Percentiles rank a stretch among this genome's conserved stretches.
phyloP scores from a whole-genome alignment of 2,113 vertebrate species.

The Gnathonemus longibarbis region DNA sequence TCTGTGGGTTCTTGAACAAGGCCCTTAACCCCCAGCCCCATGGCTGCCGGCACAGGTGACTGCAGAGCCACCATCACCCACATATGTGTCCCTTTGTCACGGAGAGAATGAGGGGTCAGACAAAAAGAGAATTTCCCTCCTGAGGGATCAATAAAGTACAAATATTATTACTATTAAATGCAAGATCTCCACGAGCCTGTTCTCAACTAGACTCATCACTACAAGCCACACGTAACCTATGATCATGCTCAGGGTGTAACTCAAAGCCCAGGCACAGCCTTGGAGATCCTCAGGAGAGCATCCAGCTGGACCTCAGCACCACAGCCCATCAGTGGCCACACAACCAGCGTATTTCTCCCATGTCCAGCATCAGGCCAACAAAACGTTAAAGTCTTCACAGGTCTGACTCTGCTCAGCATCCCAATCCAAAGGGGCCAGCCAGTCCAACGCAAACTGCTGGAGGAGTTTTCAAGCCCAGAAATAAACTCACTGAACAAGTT shows the following conservation, averaged over 20 bases:
- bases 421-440: neutral
- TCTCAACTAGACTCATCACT: neutral
- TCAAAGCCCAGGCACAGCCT: neutral
- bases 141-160: neutral
- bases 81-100: neutral
- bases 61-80: neutral
- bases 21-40: neutral
- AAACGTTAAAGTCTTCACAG: neutral
- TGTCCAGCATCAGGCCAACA: neutral
- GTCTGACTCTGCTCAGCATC: neutral
- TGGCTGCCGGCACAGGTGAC: neutral
- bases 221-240: neutral
- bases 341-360: neutral
- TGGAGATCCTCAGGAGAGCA: neutral
- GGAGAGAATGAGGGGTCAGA: neutral
- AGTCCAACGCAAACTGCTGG: neutral
- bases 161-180: neutral
- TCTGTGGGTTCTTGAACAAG: neutral
- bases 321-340: neutral
- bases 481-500: neutral
- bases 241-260: neutral
- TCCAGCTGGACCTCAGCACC: neutral
- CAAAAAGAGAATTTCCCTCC: neutral
- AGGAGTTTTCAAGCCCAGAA: neutral
- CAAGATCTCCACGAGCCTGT: neutral